phyloP scores from a whole-genome alignment of 2,797 vertebrate species.

The Amniataba percoides region DNA sequence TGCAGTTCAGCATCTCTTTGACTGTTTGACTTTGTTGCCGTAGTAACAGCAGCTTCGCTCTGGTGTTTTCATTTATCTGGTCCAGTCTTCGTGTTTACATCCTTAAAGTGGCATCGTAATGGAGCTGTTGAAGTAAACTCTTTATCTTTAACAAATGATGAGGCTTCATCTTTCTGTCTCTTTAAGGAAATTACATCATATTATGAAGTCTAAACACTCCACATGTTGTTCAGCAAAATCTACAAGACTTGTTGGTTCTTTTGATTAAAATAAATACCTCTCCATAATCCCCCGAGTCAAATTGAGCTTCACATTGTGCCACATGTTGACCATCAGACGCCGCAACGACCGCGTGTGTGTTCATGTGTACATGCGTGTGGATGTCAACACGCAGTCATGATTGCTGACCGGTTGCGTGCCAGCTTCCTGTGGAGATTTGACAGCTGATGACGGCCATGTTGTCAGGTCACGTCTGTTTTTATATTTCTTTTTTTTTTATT shows the following conservation, averaged over 20 bases:
- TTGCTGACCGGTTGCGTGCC: background rate
- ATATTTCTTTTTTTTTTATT: background rate
- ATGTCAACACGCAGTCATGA: background rate
- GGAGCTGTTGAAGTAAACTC: background rate
- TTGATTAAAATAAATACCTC: background rate
- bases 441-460: slow-evolving; percentile 44
- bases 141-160: too few relatives aligned
- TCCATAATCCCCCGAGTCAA: background rate
- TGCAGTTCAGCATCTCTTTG: background rate
- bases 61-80: background rate
- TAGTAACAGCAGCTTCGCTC: background rate
- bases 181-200: background rate
- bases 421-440: slow-evolving; percentile 28
- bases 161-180: background rate
- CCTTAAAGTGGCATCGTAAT: background rate
- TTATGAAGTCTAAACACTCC: too few relatives aligned
- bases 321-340: background rate
- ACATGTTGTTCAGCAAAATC: background rate
- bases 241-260: too few relatives aligned
- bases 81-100: background rate
- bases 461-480: slow-evolving; percentile 42
- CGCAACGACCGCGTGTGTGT: background rate
- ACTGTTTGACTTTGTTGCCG: background rate
- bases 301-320: too few relatives aligned
- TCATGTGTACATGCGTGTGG: background rate